Conservation (phyloP, 2,888 invertebrate species). For the Axea sp. region DNA sequence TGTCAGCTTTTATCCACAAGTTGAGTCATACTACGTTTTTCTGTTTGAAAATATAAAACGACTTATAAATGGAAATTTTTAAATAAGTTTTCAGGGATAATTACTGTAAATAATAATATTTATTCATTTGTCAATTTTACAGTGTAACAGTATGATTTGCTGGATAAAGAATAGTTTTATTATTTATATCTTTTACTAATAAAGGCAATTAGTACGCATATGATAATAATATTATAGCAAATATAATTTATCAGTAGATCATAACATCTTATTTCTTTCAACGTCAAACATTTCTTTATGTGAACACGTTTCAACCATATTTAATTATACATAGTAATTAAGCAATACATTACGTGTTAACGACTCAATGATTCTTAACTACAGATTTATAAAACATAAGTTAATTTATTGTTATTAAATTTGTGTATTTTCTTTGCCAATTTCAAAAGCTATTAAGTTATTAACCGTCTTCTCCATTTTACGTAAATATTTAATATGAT, state of each 20-base stretch:
- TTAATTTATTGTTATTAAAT: constrained; percentile 16
- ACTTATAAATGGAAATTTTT: too few species aligned
- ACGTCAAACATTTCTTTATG: constrained; percentile 11
- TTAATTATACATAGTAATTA: constrained; percentile 11
- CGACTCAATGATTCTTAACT: constrained; percentile 12
- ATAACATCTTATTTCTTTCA: constrained; percentile 25
- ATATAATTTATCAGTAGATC: constrained; percentile 23
- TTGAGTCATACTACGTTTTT: too few species aligned
- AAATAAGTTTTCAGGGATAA: too few species aligned
- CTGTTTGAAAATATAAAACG: too few species aligned
- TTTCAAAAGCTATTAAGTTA: constrained; percentile 2
- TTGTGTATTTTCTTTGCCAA: constrained; percentile 1
- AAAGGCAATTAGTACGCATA: constrained; percentile 77
- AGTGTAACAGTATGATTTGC: constrained; percentile 74
- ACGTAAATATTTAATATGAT: constrained; percentile 1
- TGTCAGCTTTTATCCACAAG: too few species aligned
- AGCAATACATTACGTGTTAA: constrained; percentile 14
- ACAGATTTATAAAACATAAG: constrained; percentile 13
- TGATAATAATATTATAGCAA: constrained; percentile 70
- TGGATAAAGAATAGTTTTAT: constrained; percentile 74
- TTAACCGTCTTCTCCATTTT: constrained; percentile 2
- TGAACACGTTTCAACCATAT: not conserved
- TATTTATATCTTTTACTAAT: constrained; percentile 73
- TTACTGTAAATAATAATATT: constrained; percentile 76
- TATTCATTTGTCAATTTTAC: constrained; percentile 76